Evolutionary conservation across 92 coral and sea anemone genomes (phyloP).

Genomic region (Virgularia gustaviana): DNA sequence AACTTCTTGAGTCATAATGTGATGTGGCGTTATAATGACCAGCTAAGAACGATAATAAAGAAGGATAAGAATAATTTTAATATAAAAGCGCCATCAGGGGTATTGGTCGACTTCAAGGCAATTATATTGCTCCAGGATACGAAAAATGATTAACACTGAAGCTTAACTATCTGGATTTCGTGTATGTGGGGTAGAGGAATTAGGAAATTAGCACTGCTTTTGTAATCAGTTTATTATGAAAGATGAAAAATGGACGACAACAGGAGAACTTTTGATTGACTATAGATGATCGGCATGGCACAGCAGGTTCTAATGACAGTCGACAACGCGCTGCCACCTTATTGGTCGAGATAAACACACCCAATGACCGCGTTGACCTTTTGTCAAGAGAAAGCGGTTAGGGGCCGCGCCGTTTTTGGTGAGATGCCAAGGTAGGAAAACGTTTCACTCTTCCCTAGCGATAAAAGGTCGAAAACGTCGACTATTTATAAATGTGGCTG

Average conservation of each 20-base stretch:
- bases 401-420: constrained; percentile 8
- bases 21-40: constrained; percentile 21
- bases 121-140: too few species aligned
- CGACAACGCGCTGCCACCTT: constrained; percentile 34
- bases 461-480: too few species aligned
- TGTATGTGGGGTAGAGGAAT: not conserved
- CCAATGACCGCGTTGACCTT: constrained; percentile 35
- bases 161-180: too few species aligned
- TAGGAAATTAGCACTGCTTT: not conserved
- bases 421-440: not conserved
- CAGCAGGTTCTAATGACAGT: constrained; percentile 18
- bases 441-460: too few species aligned
- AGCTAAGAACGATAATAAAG: not conserved
- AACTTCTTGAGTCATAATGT: constrained; percentile 30
- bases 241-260: not conserved
- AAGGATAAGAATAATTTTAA: too few species aligned
- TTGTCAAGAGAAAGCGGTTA: not conserved
- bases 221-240: not conserved
- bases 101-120: too few species aligned
- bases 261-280: not conserved
- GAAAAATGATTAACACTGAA: too few species aligned
- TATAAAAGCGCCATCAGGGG: too few species aligned
- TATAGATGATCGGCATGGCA: too few species aligned
- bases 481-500: constrained; percentile 12
- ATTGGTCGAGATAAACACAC: constrained; percentile 38